Base-by-base conservation (phyloP, 1,140 invertebrate genomes). In the Cephus cinctus region DNA sequence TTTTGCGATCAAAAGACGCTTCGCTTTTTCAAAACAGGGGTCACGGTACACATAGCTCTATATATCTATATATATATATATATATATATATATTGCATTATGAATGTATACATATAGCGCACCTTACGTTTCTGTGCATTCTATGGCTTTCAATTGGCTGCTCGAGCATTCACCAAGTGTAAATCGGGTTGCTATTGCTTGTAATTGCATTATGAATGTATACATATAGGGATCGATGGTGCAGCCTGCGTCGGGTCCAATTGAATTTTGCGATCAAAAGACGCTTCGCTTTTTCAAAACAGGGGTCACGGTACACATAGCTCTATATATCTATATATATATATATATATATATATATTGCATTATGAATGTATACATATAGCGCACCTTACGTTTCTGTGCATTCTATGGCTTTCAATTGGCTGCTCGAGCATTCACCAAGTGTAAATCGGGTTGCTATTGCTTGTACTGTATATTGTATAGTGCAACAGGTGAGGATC, bases 371-470 rank as follows among this genome's bases (percentile, higher is more conserved):
- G 32, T 36, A 15, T 34, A 9, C 14, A 42, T 21, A 22, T 18
- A 23, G 40, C 19, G 22, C 36, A 48, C 46, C 46, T 48, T 48
- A 48, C 34, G 27, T 41, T 48, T 34, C 12, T 41, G 43, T 46
- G 41, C 49, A 41, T 51, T 51, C 50, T 52, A 52, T 52, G 43
- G 43, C 50, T 47, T 49, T 57, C 50, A 57, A 57, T 57, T 57
- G 54, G 54, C 47, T 47, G 47, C 47, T 54, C 48, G 43, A 62
- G 65, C 63, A 68, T 66, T 68, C 64, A 68, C 57, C 65, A n/a
- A n/a, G 65, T 66, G 61, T 60, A 68, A 68, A 68, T 68, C 65
- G 62, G 62, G 61, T 63, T 61, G 55, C 51, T 52, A 54, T n/a
- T n/a, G n/a, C n/a, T n/a, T n/a, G n/a, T n/a, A n/a, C n/a, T n/a